Conservation (phyloP, 2,888 invertebrate genomes). For the Drosophila tanythrix region DNA sequence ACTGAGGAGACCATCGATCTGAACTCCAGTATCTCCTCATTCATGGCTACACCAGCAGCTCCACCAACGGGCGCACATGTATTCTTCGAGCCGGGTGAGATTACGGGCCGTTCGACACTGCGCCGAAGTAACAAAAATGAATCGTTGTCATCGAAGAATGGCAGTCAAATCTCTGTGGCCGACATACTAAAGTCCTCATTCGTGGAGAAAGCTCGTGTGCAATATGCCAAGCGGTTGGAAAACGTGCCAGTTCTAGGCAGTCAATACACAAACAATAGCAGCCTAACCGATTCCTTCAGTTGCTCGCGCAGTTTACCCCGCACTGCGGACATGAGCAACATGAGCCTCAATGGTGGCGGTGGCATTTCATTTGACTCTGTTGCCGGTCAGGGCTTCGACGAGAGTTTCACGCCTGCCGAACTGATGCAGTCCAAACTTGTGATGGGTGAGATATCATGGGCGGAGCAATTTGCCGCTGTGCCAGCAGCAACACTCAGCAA, state of each 20-base stretch:
- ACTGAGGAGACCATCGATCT: constrained; percentile 83
- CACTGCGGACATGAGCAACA: constrained; percentile 81
- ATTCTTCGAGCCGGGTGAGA: constrained; percentile 83
- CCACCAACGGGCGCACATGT: constrained; percentile 62
- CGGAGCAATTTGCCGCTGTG: constrained; percentile 82
- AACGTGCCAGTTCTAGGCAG: constrained; percentile 39
- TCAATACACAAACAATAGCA: constrained; percentile 32
- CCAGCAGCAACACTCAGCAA: constrained; percentile 79
- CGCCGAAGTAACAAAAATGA: constrained; percentile 39
- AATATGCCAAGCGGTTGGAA: constrained; percentile 57
- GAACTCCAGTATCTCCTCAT: constrained; percentile 67
- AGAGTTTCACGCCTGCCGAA: constrained; percentile 82
- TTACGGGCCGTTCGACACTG: constrained; percentile 83
- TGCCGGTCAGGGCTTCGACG: constrained; percentile 43
- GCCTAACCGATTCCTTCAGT: constrained; percentile 61
- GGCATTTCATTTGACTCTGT: constrained; percentile 66
- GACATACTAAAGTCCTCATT: constrained; percentile 83
- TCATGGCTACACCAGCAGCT: constrained; percentile 38
- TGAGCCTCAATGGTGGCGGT: constrained; percentile 66
- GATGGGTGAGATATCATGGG: constrained; percentile 83
- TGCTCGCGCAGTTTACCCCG: constrained; percentile 77
- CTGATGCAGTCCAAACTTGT: constrained; percentile 81
- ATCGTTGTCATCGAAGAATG: constrained; percentile 25
- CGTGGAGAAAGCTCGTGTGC: constrained; percentile 79
- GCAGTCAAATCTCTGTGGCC: constrained; percentile 71